A percentile compares a stretch with the other conserved stretches of the same genome.
These are phyloP conservation scores for Malurus alboscapulatus DNA, from an alignment of 2,113 vertebrate species.

Conservation along the genomic window DNA sequence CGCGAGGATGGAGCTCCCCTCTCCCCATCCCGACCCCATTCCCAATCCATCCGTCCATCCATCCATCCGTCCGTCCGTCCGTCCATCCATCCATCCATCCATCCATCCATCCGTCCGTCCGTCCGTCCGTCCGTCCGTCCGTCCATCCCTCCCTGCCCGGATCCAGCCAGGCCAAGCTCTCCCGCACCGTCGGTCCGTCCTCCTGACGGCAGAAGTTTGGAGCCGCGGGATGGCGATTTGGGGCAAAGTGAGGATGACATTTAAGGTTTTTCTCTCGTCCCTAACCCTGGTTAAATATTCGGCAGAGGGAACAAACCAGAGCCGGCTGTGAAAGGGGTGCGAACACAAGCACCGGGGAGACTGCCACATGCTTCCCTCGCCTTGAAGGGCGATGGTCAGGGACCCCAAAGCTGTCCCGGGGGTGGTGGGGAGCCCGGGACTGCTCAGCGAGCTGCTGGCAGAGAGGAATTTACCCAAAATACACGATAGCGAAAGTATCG, in stretches of 20 bases:
- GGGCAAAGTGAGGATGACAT: fast-evolving
- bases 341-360: not conserved
- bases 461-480: too few relatives aligned
- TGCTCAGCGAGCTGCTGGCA: too few relatives aligned
- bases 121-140: fast-evolving
- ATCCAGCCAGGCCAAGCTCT: not conserved
- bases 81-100: not conserved
- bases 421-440: too few relatives aligned
- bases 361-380: not conserved
- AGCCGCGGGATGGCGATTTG: not conserved
- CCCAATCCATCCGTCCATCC: not conserved
- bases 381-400: not conserved
- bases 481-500: fast-evolving
- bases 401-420: not conserved
- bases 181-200: not conserved
- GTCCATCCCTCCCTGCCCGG: not conserved
- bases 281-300: not conserved
- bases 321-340: not conserved
- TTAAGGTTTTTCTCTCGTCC: not conserved
- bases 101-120: not conserved
- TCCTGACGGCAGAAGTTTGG: not conserved
- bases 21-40: fast-evolving
- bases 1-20: not conserved
- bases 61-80: not conserved
- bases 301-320: not conserved